Evolutionary conservation across 2,113 vertebrate species (phyloP).

Genomic region (Lasiurus borealis): DNA sequence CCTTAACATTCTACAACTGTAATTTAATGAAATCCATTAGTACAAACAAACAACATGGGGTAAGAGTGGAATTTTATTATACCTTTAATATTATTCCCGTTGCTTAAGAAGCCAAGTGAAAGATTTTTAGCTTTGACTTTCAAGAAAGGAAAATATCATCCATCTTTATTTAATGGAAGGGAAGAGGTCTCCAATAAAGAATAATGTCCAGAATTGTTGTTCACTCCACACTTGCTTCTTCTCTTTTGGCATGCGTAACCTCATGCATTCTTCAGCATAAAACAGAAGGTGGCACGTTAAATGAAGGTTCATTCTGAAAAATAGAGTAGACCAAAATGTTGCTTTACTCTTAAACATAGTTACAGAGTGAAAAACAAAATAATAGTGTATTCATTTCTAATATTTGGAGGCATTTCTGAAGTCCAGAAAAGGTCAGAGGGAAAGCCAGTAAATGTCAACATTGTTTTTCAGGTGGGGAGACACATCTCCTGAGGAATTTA

Average conservation of each 20-base stretch:
- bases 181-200: constrained; percentile 45
- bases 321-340: constrained; percentile 64
- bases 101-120: constrained; percentile 49
- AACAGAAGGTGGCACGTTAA: constrained; percentile 75
- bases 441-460: constrained; percentile 73
- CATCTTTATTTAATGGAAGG: constrained; percentile 26
- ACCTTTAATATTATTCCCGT: background rate
- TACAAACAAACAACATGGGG: background rate
- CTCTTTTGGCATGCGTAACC: constrained; percentile 63
- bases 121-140: constrained; percentile 64
- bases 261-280: constrained; percentile 64
- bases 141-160: background rate
- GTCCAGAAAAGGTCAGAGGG: constrained; percentile 67
- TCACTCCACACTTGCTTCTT: constrained; percentile 53
- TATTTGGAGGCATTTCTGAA: constrained; percentile 70
- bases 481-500: constrained; percentile 57
- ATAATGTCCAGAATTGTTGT: constrained; percentile 35
- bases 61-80: constrained; percentile 32
- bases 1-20: constrained; percentile 35
- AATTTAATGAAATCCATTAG: constrained; percentile 36
- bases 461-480: constrained; percentile 55
- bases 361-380: constrained; percentile 50
- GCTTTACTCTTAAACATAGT: constrained; percentile 46
- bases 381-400: constrained; percentile 57
- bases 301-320: constrained; percentile 79